These are phyloP conservation scores for Sinocyclocheilus maitianheensis DNA, from an alignment of 2,113 vertebrate genomes.

Conservation along the genomic window DNA sequence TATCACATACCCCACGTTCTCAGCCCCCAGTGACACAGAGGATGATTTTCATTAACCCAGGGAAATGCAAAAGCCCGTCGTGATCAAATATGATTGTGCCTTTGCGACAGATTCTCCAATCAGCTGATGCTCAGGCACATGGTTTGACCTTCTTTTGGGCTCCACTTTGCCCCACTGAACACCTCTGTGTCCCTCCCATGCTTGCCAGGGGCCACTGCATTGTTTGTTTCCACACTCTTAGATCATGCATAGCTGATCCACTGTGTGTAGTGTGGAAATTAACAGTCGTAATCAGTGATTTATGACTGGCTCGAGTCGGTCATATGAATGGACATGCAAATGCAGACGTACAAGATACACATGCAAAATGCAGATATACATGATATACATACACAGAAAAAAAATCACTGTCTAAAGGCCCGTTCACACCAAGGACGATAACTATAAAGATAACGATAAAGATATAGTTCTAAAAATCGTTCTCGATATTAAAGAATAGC, in stretches of 20 bases:
- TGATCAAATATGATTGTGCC: conserved; percentile 3
- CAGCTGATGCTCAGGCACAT: conserved; percentile 40
- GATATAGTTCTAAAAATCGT: too few relatives aligned
- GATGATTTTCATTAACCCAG: conserved; percentile 18
- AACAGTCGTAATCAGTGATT: conserved; percentile 5
- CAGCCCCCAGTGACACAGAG: not conserved
- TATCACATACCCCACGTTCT: not conserved
- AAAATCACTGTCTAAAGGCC: not conserved
- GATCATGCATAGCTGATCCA: not conserved
- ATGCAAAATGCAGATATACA: not conserved
- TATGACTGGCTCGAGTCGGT: not conserved
- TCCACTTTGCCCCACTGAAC: conserved; percentile 43
- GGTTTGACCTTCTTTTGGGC: conserved; percentile 11
- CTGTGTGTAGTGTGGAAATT: not conserved
- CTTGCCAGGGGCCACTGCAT: not conserved
- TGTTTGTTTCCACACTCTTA: not conserved
- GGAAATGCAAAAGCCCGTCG: not conserved
- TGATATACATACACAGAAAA: not conserved
- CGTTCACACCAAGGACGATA: too few relatives aligned
- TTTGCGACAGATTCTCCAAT: conserved; percentile 21
- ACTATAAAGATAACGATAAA: too few relatives aligned
- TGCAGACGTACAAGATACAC: not conserved
- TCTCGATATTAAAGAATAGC: too few relatives aligned
- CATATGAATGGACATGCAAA: conserved; percentile 1
- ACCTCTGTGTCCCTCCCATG: not conserved